phyloP scores from a whole-genome alignment of 2,113 vertebrate species.

The Carlito syrichta region DNA sequence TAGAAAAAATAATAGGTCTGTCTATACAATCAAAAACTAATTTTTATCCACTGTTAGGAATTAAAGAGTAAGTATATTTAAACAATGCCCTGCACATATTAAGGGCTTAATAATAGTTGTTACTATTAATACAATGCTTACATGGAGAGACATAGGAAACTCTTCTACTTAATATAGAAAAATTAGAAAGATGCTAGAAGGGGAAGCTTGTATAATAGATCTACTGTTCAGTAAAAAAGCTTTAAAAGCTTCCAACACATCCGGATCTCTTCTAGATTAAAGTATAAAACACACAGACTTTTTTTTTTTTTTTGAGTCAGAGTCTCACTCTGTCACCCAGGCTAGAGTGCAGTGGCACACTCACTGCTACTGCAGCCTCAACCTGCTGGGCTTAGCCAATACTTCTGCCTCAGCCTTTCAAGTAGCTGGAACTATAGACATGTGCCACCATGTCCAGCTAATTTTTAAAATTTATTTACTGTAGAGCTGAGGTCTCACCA shows the following conservation, averaged over 20 bases:
- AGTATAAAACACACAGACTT: not conserved
- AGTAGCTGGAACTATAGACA: too few relatives aligned
- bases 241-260: not conserved
- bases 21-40: not conserved
- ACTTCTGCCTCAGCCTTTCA: too few relatives aligned
- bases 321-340: too few relatives aligned
- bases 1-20: slow-evolving; percentile 6
- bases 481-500: too few relatives aligned
- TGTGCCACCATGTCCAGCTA: too few relatives aligned
- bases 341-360: too few relatives aligned
- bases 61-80: not conserved
- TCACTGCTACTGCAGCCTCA: too few relatives aligned
- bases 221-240: not conserved
- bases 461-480: too few relatives aligned
- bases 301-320: too few relatives aligned
- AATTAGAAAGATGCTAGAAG: not conserved
- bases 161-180: not conserved
- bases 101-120: not conserved
- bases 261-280: not conserved
- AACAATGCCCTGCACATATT: not conserved
- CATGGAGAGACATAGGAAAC: not conserved
- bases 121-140: not conserved
- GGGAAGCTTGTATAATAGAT: not conserved
- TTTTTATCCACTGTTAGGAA: not conserved
- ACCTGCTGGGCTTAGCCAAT: too few relatives aligned